phyloP scores from a whole-genome alignment of 2,113 vertebrate species.

The Gymnocephalus cernua region DNA sequence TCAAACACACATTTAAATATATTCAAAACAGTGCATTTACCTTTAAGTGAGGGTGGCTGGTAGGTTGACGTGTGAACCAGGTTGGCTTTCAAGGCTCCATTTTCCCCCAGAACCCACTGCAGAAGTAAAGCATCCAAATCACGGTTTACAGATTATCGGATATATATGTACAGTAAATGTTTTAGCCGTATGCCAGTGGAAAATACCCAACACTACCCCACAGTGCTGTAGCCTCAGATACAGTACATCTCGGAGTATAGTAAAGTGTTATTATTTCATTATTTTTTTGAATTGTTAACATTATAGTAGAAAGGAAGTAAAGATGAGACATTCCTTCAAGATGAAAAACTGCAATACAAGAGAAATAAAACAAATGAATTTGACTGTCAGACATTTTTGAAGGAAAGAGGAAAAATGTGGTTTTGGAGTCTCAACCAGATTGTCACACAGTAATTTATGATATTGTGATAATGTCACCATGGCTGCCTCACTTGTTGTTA shows the following conservation, averaged over 20 bases:
- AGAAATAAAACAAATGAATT: neutral
- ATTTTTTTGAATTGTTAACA: neutral
- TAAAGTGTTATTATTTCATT: neutral
- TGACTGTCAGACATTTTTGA: neutral
- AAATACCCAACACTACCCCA: neutral
- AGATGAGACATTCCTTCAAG: neutral
- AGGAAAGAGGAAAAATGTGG: neutral
- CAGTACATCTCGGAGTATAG: neutral
- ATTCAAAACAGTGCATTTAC: constrained; percentile 67
- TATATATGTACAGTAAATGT: neutral
- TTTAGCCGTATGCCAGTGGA: neutral
- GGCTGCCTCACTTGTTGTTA: neutral
- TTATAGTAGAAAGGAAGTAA: neutral
- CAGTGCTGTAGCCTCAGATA: neutral
- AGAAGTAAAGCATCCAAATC: constrained; percentile 13
- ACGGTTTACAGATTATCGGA: neutral
- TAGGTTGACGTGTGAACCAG: constrained; percentile 88
- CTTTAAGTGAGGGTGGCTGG: constrained; percentile 95
- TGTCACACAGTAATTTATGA: neutral
- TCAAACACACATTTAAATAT: neutral
- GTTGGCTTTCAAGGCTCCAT: constrained; percentile 89
- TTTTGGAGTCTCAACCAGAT: neutral
- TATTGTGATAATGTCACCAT: neutral
- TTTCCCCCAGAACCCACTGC: constrained; percentile 90
- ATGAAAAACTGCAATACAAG: neutral